phyloP scores from a whole-genome alignment of 2,888 invertebrate species.

The Trichopria drosophilae region DNA sequence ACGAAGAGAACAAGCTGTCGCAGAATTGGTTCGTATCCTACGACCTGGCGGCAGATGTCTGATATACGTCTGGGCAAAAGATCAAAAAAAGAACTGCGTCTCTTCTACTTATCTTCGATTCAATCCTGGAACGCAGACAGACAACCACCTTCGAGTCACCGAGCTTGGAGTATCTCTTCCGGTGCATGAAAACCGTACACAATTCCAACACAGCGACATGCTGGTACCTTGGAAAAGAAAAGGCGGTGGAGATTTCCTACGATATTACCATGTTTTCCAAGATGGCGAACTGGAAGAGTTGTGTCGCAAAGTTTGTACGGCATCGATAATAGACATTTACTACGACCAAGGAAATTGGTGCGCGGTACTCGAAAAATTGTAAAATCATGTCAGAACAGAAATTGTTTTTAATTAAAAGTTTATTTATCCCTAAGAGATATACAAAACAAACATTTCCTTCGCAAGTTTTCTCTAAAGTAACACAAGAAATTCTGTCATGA shows the following conservation, averaged over 20 bases:
- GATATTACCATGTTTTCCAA: conserved; percentile 94
- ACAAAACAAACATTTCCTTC: conserved; percentile 66
- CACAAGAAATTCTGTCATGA: conserved; percentile 62
- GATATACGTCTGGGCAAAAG: conserved; percentile 96
- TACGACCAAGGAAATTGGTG: conserved; percentile 99
- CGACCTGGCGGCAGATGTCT: conserved; percentile 74
- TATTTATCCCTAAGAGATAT: conserved; percentile 66
- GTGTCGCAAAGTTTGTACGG: conserved; percentile 62
- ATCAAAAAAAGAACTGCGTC: conserved; percentile 71
- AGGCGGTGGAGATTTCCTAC: conserved; percentile 63
- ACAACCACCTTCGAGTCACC: conserved; percentile 14
- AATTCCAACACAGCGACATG: conserved; percentile 87
- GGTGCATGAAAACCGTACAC: conserved; percentile 87
- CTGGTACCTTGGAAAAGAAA: conserved; percentile 94
- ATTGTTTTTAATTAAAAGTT: too few species aligned
- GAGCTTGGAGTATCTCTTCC: conserved; percentile 62
- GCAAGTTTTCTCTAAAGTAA: conserved; percentile 62
- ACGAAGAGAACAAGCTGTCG: conserved; percentile 73
- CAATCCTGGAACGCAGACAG: conserved; percentile 55
- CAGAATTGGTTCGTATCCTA: conserved; percentile 76
- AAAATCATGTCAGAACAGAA: too few species aligned
- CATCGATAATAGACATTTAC: conserved; percentile 70
- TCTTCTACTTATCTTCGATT: conserved; percentile 73
- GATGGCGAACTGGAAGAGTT: conserved; percentile 77
- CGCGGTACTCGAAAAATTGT: conserved; percentile 71